These are phyloP conservation scores for Ara ararauna DNA, from an alignment of 2,797 vertebrate species.

Conservation along the genomic window DNA sequence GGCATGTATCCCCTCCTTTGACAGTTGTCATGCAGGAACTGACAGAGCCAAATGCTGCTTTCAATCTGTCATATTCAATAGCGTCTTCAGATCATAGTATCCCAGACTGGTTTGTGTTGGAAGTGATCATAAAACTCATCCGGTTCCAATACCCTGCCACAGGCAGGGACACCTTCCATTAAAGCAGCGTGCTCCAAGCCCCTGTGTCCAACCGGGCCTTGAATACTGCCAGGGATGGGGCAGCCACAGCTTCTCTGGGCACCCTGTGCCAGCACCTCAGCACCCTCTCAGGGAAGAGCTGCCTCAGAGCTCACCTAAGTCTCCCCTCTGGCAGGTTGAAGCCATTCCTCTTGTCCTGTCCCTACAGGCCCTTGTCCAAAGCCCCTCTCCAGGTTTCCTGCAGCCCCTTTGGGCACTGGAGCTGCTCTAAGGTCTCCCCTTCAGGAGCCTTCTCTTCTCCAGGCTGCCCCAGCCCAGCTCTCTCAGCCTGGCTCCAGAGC, in stretches of 20 bases:
- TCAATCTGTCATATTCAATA: not conserved
- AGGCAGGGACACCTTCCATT: not conserved
- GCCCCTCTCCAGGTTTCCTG: no score
- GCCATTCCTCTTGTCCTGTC: no score
- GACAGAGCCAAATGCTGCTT: not conserved
- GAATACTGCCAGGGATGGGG: not conserved
- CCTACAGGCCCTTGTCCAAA: no score
- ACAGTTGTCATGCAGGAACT: not conserved
- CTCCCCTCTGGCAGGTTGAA: no score
- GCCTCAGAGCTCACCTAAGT: no score
- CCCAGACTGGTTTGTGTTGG: not conserved
- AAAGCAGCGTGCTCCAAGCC: fast-evolving
- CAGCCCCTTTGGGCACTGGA: no score
- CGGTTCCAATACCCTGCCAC: not conserved
- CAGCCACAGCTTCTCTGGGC: no score
- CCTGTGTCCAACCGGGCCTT: not conserved
- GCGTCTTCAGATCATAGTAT: not conserved
- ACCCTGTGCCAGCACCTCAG: no score
- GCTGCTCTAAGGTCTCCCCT: no score
- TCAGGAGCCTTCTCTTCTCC: no score
- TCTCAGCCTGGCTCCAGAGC: not conserved
- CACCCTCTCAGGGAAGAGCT: no score
- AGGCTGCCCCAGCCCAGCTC: no score
- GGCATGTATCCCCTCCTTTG: not conserved
- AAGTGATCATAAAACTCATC: not conserved